A percentile compares a stretch with the other conserved stretches of the same genome.
Evolutionary conservation across 2,888 invertebrate genomes (phyloP).

Genomic region (Onthophagus sagittarius): DNA sequence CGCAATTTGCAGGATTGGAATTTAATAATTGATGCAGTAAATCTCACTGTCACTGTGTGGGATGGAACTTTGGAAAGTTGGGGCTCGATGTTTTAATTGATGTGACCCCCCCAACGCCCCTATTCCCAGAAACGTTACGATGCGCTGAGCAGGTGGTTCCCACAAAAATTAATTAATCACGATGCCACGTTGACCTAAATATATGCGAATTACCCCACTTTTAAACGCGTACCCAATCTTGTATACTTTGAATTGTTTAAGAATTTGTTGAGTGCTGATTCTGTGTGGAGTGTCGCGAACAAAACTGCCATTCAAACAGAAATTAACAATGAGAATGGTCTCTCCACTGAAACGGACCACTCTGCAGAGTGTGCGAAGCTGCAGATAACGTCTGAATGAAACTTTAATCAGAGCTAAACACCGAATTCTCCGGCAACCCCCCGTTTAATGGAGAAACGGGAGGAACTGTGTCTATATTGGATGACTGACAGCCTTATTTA

Average conservation of each 20-base stretch:
- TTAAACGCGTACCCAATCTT: neutral
- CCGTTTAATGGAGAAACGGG: neutral
- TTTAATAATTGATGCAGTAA: conserved; percentile 16
- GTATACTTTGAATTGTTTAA: neutral
- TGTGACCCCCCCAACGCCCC: neutral
- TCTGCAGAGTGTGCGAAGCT: neutral
- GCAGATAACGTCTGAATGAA: neutral
- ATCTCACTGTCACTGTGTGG: conserved; percentile 5
- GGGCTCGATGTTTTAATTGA: conserved; percentile 3
- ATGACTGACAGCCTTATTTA: neutral
- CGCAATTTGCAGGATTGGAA: conserved; percentile 14
- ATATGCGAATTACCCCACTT: neutral
- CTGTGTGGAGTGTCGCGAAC: neutral
- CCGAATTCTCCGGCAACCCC: neutral
- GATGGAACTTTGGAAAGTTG: neutral
- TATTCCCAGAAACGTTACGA: neutral
- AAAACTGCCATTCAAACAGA: neutral
- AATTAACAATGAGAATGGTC: neutral
- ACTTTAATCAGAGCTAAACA: neutral
- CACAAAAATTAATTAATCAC: conserved; percentile 11
- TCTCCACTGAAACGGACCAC: neutral
- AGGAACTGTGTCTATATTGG: neutral
- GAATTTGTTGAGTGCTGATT: neutral
- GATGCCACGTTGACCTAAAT: neutral
- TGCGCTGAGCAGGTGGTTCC: neutral